Conservation (phyloP, 1,140 invertebrate species). For the Saxidomus purpurata region DNA sequence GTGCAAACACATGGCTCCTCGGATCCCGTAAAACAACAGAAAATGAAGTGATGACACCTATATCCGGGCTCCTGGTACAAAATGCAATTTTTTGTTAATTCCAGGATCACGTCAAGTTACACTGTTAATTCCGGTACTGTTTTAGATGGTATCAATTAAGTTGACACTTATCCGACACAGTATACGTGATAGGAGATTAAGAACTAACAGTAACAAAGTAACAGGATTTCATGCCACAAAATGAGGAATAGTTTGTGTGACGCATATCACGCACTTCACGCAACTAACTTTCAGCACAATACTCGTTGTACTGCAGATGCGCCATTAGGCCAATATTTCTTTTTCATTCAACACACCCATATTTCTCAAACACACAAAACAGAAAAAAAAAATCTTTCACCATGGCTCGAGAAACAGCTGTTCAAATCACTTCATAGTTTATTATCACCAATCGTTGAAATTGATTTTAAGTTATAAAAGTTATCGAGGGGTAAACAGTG, state of each 20-base stretch:
- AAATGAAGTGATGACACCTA: background rate
- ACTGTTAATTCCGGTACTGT: conserved; percentile 14
- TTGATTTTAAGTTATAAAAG: background rate
- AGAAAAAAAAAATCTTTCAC: too few relatives aligned
- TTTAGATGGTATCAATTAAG: background rate
- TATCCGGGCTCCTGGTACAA: background rate
- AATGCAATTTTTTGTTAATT: background rate
- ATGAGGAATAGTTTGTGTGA: too few relatives aligned
- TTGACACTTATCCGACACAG: background rate
- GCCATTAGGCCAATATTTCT: too few relatives aligned
- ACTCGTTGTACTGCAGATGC: too few relatives aligned
- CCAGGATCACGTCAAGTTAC: background rate
- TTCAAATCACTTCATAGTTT: background rate
- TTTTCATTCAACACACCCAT: too few relatives aligned
- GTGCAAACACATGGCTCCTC: background rate
- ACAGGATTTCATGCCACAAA: background rate
- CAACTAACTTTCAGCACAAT: too few relatives aligned
- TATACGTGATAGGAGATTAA: background rate
- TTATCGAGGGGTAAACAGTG: conserved; percentile 6
- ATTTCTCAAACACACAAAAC: too few relatives aligned
- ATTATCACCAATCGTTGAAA: background rate
- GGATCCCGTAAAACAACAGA: background rate
- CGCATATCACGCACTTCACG: too few relatives aligned
- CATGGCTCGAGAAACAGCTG: background rate
- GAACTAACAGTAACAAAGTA: background rate